phyloP scores from a whole-genome alignment of 2,888 invertebrate species.

The Dicycla oo region DNA sequence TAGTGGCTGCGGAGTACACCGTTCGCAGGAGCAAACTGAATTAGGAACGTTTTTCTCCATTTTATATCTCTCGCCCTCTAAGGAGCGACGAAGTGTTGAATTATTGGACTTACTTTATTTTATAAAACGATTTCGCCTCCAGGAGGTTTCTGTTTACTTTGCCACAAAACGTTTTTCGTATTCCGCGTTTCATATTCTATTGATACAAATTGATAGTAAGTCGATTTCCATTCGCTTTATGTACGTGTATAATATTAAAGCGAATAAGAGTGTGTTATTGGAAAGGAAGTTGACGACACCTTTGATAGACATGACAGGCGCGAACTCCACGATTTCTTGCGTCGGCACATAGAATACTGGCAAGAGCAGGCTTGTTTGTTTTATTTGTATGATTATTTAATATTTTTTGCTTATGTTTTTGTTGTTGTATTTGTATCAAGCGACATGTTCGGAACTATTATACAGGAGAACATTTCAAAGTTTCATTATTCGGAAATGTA shows the following conservation, averaged over 20 bases:
- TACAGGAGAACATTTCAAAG: too few species aligned
- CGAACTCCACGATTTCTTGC: conserved; percentile 45
- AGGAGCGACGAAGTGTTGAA: conserved; percentile 87
- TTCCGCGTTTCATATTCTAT: conserved; percentile 75
- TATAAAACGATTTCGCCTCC: conserved; percentile 84
- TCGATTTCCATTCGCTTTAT: conserved; percentile 63
- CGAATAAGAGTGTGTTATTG: conserved; percentile 57
- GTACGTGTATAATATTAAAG: conserved; percentile 54
- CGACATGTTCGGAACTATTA: too few species aligned
- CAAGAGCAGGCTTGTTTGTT: conserved; percentile 1
- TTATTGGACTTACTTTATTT: conserved; percentile 89
- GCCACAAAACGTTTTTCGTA: conserved; percentile 76
- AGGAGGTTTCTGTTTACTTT: conserved; percentile 85
- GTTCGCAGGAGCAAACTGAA: conserved; percentile 85
- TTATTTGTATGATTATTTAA: conserved; percentile 27
- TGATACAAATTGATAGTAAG: conserved; percentile 75
- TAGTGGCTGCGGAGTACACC: conserved; percentile 79
- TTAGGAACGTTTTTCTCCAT: conserved; percentile 88
- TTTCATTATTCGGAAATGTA: too few species aligned
- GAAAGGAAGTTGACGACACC: conserved; percentile 49
- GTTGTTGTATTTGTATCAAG: too few species aligned
- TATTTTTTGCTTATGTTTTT: conserved; percentile 8
- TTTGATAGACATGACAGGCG: conserved; percentile 61
- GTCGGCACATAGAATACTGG: conserved; percentile 8
- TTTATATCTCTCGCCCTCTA: conserved; percentile 84